Conservation (phyloP, 2,797 vertebrate species). For the Alauda arvensis region DNA sequence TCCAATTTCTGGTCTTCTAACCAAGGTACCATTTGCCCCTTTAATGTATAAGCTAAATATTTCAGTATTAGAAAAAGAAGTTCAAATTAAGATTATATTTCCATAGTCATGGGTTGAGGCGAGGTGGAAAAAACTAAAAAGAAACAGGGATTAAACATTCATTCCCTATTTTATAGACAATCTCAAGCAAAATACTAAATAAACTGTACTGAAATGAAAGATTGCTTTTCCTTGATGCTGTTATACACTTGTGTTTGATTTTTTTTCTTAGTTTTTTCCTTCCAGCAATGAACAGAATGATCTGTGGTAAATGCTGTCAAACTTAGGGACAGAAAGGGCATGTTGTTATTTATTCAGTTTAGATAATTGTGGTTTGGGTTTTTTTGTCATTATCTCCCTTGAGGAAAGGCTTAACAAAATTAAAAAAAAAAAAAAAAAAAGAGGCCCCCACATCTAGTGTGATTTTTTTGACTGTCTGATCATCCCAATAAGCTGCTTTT, state of each 20-base stretch:
- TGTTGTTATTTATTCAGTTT: not conserved
- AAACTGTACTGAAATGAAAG: not conserved
- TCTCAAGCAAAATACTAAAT: not conserved
- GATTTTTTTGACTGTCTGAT: not conserved
- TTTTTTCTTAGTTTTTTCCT: not conserved
- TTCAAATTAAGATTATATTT: not conserved
- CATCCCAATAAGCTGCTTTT: not conserved
- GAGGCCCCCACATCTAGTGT: accelerated
- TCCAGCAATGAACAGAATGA: not conserved
- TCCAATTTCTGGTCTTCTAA: not conserved
- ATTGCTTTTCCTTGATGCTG: not conserved
- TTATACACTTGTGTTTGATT: not conserved
- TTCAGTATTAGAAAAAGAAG: not conserved
- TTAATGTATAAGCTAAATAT: not conserved
- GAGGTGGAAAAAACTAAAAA: not conserved
- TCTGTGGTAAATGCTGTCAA: not conserved
- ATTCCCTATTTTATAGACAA: not conserved
- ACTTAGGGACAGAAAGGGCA: not conserved
- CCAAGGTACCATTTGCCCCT: not conserved
- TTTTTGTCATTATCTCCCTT: not conserved
- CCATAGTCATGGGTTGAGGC: accelerated
- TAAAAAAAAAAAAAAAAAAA: not conserved
- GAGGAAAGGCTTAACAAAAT: not conserved
- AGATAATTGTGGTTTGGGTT: not conserved
- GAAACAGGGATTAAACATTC: not conserved